Base-by-base conservation (phyloP, 1,140 invertebrate genomes). In the Bicyclus anynana region DNA sequence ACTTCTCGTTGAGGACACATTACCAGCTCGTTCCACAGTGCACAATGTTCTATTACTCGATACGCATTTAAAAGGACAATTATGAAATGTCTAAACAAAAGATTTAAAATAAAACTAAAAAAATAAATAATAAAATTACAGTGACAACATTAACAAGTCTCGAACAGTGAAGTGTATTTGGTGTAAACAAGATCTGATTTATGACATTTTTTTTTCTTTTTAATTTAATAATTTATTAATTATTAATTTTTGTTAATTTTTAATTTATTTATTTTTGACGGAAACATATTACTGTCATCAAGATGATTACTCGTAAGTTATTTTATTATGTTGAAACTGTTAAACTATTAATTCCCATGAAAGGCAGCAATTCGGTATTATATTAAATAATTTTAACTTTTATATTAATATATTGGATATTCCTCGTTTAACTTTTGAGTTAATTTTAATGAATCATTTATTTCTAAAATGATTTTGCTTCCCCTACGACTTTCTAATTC, bases 261-360 rank as follows among this genome's bases (percentile, higher is more conserved):
- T n/a, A n/a, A 12, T 13, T 37, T 13, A n/a, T 37, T 1, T 37
- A 37, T 13, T 37, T 13, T n/a, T 14, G 5, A 37, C 12, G 37
- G 13, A 40, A 0, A 44, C 12, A n/a, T n/a, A n/a, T n/a, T n/a
- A n/a, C 5, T 0, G 7, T 20, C 44, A 14, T n/a, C 50, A 53
- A 20, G 46, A 69, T 69, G 67, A 63, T 69, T 46, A 69, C 60
- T 55, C 47, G 66, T 69, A 56, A 69, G 66, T 68, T 13, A 12
- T 50, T 23, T 21, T 56, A 40, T 47, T 47, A 26, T 21, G n/a
- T 20, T 52, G 27, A 33, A 42, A 7, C 23, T 3, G 3, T 26
- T 4, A 4, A 26, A 26, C 23, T 4, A 26, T 4, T 7, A 26
- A 26, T 26, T n/a, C n/a, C n/a, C n/a, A n/a, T n/a, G n/a, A n/a